Percentiles rank a stretch among this genome's conserved stretches.
These are phyloP conservation scores for Epirrita christyi DNA, from an alignment of 2,888 invertebrate genomes.

Conservation along the genomic window DNA sequence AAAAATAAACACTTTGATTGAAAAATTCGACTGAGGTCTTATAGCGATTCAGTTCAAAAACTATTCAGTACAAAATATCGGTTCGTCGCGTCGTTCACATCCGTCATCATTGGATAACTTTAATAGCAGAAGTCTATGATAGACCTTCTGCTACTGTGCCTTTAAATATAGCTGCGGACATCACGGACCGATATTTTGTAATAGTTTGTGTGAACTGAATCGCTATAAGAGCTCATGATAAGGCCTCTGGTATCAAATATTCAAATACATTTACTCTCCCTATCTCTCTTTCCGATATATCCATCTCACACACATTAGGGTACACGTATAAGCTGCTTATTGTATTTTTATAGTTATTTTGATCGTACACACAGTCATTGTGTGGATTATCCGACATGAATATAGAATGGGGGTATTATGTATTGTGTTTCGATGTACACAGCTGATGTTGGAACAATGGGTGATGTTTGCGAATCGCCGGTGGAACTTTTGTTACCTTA, in stretches of 20 bases:
- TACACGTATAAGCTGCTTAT: constrained; percentile 81
- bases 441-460: constrained; percentile 76
- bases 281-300: constrained; percentile 25
- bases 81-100: too few relatives aligned
- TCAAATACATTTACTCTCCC: not conserved
- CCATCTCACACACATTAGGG: constrained; percentile 65
- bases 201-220: too few relatives aligned
- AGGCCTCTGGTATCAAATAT: not conserved
- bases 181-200: too few relatives aligned
- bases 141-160: too few relatives aligned
- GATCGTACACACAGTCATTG: constrained; percentile 62
- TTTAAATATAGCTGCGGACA: too few relatives aligned
- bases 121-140: too few relatives aligned
- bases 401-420: constrained; percentile 71
- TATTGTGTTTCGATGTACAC: constrained; percentile 73
- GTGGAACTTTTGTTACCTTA: constrained; percentile 68
- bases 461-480: constrained; percentile 69
- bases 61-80: too few relatives aligned
- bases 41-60: too few relatives aligned
- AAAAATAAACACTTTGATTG: too few relatives aligned
- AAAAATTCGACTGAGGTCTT: too few relatives aligned
- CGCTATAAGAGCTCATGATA: too few relatives aligned
- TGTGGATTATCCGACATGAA: constrained; percentile 70
- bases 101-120: too few relatives aligned
- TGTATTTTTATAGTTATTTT: constrained; percentile 85